Percentiles rank a stretch among this genome's conserved stretches.
phyloP scores from a whole-genome alignment of 2,797 vertebrate genomes.

The Caiman crocodilus region DNA sequence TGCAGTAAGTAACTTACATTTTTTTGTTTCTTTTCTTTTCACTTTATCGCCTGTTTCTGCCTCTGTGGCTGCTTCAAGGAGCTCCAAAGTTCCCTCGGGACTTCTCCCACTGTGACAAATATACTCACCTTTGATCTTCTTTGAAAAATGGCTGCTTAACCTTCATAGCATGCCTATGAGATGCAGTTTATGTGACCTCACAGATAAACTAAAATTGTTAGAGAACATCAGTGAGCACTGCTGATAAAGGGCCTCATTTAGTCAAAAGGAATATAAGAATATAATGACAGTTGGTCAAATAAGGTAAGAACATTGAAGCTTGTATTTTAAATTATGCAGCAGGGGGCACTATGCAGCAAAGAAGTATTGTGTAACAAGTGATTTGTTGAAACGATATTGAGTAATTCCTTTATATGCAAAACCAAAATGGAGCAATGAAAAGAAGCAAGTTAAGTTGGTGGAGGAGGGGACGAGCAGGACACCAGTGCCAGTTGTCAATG shows the following conservation, averaged over 20 bases:
- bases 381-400: not conserved
- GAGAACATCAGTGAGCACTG: not conserved
- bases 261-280: not conserved
- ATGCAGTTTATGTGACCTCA: not conserved
- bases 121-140: not conserved
- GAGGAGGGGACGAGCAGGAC: too few species aligned
- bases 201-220: not conserved
- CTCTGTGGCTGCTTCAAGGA: too few species aligned
- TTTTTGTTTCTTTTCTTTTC: too few species aligned
- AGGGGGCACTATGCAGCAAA: not conserved
- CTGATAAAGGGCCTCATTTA: not conserved
- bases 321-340: conserved; percentile 27
- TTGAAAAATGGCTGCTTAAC: not conserved
- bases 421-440: not conserved
- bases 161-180: not conserved
- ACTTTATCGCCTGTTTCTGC: too few species aligned
- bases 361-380: not conserved
- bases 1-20: too few species aligned
- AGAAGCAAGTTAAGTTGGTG: too few species aligned
- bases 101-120: too few species aligned
- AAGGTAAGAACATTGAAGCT: not conserved
- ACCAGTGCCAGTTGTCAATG: too few species aligned
- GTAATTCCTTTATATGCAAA: not conserved
- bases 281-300: not conserved
- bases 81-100: too few species aligned